phyloP scores from a whole-genome alignment of 2,888 invertebrate genomes.

The Macrophya annulata region DNA sequence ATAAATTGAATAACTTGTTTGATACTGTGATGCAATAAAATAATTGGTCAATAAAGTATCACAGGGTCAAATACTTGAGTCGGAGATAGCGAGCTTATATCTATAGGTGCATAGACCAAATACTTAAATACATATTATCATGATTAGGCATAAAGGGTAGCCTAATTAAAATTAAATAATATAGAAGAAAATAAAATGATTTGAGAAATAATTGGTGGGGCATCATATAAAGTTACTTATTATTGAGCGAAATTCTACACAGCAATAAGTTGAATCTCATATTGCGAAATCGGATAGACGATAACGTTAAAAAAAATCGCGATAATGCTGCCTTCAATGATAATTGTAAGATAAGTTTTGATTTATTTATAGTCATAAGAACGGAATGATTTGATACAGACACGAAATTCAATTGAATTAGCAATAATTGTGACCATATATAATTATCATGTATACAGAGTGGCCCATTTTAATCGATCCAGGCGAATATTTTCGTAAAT shows the following conservation, averaged over 20 bases:
- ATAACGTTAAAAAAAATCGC: neutral
- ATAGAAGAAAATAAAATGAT: neutral
- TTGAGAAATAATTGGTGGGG: neutral
- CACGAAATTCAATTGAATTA: neutral
- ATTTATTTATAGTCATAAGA: neutral
- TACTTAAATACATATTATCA: neutral
- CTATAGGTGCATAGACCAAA: neutral
- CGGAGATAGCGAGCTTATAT: conserved; percentile 5
- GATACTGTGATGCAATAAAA: neutral
- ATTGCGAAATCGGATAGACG: neutral
- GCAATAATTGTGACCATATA: neutral
- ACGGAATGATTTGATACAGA: neutral
- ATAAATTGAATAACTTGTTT: conserved; percentile 79
- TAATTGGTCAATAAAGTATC: neutral
- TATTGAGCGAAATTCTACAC: neutral
- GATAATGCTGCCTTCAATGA: neutral
- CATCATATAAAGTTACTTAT: neutral
- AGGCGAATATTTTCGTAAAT: too few species aligned
- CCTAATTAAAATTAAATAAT: neutral
- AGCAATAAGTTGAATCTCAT: neutral
- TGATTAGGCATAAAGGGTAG: neutral
- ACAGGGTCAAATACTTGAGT: neutral
- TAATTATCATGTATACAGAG: neutral
- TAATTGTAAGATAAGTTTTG: neutral
- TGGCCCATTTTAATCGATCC: too few species aligned